phyloP scores from a whole-genome alignment of 2,888 invertebrate genomes.

The Hypena proboscidalis region DNA sequence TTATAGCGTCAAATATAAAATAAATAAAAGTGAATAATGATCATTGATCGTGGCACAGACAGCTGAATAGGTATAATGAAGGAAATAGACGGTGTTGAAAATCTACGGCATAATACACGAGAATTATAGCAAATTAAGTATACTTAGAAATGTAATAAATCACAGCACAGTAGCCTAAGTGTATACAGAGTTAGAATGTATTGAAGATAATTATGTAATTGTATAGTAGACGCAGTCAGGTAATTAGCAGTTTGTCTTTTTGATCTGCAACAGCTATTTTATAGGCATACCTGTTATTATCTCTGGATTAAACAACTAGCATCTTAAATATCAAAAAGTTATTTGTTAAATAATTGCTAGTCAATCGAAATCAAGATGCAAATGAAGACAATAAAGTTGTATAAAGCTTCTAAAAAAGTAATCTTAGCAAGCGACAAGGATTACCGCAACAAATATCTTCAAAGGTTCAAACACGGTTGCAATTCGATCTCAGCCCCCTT shows the following conservation, averaged over 20 bases:
- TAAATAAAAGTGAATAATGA: constrained; percentile 37
- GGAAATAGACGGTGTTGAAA: constrained; percentile 24
- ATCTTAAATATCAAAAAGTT: too few species aligned
- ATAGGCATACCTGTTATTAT: too few species aligned
- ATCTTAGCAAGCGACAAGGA: neutral
- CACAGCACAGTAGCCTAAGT: neutral
- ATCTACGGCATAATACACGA: neutral
- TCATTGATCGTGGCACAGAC: constrained; percentile 28
- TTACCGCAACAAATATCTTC: constrained; percentile 6
- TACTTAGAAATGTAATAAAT: constrained; percentile 1
- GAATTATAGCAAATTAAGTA: constrained; percentile 1
- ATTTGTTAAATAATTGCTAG: too few species aligned
- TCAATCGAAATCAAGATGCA: too few species aligned
- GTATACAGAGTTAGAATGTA: neutral
- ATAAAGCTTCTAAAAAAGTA: too few species aligned
- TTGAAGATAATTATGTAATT: neutral
- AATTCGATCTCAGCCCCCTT: constrained; percentile 33
- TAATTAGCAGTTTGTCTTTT: neutral
- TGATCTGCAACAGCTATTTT: too few species aligned
- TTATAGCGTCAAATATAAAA: constrained; percentile 34
- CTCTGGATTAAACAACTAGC: too few species aligned
- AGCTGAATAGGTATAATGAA: constrained; percentile 29
- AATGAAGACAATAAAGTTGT: too few species aligned
- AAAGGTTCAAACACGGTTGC: constrained; percentile 17
- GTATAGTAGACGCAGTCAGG: too few species aligned